Evolutionary conservation across 2,113 vertebrate species (phyloP).

Genomic region (Anas platyrhynchos): DNA sequence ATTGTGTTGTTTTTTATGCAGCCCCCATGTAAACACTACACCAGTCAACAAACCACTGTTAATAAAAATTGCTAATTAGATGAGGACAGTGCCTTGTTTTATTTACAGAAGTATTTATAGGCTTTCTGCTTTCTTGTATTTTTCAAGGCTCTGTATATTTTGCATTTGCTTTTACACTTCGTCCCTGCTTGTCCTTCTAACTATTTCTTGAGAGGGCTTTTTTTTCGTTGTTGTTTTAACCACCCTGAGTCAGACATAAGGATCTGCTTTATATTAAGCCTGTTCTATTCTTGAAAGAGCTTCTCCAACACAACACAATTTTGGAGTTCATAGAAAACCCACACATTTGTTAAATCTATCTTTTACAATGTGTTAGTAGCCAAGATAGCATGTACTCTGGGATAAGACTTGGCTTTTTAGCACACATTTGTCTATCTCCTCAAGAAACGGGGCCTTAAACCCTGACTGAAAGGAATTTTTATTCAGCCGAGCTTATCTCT

Average conservation of each 20-base stretch:
- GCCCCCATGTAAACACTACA: constrained; percentile 29
- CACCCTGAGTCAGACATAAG: neutral
- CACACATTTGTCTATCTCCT: neutral
- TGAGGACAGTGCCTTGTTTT: constrained; percentile 33
- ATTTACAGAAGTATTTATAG: constrained; percentile 56
- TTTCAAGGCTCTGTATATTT: constrained; percentile 2
- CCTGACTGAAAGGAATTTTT: neutral
- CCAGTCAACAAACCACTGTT: constrained; percentile 53
- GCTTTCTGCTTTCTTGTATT: constrained; percentile 17
- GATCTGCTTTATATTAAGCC: neutral
- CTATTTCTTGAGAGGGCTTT: neutral
- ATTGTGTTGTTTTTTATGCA: constrained; percentile 31
- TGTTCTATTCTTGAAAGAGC: neutral
- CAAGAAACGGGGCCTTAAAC: neutral
- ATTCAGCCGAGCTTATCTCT: neutral
- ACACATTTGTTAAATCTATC: neutral
- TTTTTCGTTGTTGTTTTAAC: neutral
- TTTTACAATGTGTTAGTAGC: neutral
- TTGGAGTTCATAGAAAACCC: neutral
- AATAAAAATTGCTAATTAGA: constrained; percentile 62
- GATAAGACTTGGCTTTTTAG: neutral
- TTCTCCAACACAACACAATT: neutral
- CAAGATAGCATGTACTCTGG: neutral
- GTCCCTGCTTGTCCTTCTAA: neutral
- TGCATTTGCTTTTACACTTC: constrained; percentile 20